Evolutionary conservation across 2,113 vertebrate genomes (phyloP).

Genomic region (Pogonocichla stellata): DNA sequence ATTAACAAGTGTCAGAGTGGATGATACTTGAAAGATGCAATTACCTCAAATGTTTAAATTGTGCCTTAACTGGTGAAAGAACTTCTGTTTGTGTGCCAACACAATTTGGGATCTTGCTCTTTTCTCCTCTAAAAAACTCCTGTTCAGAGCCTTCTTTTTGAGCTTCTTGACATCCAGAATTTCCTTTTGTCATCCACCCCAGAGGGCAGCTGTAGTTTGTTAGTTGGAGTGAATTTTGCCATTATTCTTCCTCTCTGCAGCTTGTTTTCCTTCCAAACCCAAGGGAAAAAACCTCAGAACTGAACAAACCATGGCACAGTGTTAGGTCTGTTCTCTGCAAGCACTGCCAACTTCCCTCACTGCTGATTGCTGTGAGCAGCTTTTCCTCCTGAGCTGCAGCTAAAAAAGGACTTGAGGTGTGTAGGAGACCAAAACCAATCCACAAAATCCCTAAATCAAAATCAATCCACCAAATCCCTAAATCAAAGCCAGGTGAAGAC

Average conservation of each 20-base stretch:
- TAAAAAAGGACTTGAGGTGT: not conserved
- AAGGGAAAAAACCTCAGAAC: not conserved
- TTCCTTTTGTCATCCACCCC: not conserved
- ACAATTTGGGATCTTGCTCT: not conserved
- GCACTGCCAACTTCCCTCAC: not conserved
- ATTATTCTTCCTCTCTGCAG: not conserved
- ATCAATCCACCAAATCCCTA: not conserved
- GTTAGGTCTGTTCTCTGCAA: not conserved
- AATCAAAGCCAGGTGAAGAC: not conserved
- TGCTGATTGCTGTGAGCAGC: not conserved
- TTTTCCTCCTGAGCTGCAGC: not conserved
- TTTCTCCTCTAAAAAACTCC: not conserved
- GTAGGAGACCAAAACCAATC: not conserved
- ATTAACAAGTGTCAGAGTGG: rapidly evolving
- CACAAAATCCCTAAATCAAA: not conserved
- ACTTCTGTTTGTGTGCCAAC: not conserved
- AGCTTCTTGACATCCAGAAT: not conserved
- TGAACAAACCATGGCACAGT: rapidly evolving
- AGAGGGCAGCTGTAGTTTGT: not conserved
- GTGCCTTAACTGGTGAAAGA: not conserved
- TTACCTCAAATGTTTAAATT: not conserved
- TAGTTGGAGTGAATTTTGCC: not conserved
- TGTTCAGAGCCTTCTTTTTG: not conserved
- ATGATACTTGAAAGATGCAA: not conserved
- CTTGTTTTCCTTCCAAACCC: not conserved